Evolutionary conservation across 2,888 invertebrate genomes (phyloP).

Genomic region (Eledona agricola): DNA sequence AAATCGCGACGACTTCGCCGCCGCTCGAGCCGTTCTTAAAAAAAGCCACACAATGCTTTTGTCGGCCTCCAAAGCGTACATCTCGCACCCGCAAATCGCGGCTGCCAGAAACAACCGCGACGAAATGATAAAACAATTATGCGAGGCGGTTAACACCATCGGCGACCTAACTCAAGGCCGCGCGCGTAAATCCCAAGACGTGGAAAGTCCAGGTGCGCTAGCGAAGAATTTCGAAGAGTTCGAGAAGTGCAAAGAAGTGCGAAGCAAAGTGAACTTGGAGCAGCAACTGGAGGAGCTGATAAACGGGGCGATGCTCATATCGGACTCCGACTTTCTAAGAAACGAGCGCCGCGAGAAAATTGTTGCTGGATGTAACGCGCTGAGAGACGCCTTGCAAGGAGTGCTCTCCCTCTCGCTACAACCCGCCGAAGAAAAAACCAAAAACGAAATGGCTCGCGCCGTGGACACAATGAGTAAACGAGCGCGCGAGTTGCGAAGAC

Average conservation of each 20-base stretch:
- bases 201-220: too few species aligned
- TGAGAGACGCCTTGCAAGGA: slow-evolving; percentile 96
- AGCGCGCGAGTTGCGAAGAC: slow-evolving; percentile 92
- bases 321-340: slow-evolving; percentile 95
- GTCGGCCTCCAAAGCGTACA: slow-evolving; percentile 96
- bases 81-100: slow-evolving; percentile 95
- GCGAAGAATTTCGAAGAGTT: slow-evolving; percentile 72
- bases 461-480: slow-evolving; percentile 87
- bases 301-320: slow-evolving; percentile 96
- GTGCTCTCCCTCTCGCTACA: slow-evolving; percentile 86
- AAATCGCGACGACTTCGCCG: slow-evolving; percentile 92
- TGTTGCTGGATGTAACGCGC: slow-evolving; percentile 97
- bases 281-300: slow-evolving; percentile 97
- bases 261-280: too few species aligned
- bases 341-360: slow-evolving; percentile 96
- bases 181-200: too few species aligned
- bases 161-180: slow-evolving; percentile 93
- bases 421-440: too few species aligned
- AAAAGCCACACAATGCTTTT: slow-evolving; percentile 97
- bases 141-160: slow-evolving; percentile 94
- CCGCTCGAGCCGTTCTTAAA: slow-evolving; percentile 93
- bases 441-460: too few species aligned
- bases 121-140: slow-evolving; percentile 93
- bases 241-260: slow-evolving; percentile 86
- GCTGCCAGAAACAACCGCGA: slow-evolving; percentile 97